Percentiles rank a stretch among this genome's conserved stretches.
phyloP scores from a whole-genome alignment of 2,888 invertebrate species.

The Cactoblastis cactorum region DNA sequence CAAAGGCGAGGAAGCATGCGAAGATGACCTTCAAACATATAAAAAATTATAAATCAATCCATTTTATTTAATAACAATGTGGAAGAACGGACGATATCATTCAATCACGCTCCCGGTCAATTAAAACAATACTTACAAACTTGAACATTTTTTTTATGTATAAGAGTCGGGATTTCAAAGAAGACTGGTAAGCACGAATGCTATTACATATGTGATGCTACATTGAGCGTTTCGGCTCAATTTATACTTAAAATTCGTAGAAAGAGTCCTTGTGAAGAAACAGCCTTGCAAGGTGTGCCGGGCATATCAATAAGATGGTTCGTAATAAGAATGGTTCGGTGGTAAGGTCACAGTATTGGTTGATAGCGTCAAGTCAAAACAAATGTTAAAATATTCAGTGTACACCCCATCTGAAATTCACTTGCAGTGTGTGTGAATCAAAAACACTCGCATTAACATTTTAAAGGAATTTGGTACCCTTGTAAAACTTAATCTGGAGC shows the following conservation, averaged over 20 bases:
- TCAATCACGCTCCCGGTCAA: too few species aligned
- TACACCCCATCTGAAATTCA: too few species aligned
- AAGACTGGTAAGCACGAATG: constrained; percentile 28
- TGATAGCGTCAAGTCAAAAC: not conserved
- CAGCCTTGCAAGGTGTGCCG: constrained; percentile 36
- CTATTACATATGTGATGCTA: constrained; percentile 31
- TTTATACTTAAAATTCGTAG: constrained; percentile 47
- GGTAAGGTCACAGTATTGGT: not conserved
- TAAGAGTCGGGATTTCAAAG: constrained; percentile 13
- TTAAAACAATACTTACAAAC: constrained; percentile 44
- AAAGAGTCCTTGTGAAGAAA: constrained; percentile 37
- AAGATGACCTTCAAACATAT: constrained; percentile 42
- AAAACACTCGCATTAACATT: too few species aligned
- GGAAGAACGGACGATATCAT: too few species aligned
- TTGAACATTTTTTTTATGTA: constrained; percentile 68
- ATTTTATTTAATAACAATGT: too few species aligned
- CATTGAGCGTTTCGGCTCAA: constrained; percentile 22
- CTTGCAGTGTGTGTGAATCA: too few species aligned
- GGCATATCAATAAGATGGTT: constrained; percentile 36
- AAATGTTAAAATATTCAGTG: too few species aligned
- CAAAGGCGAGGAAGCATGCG: constrained; percentile 54
- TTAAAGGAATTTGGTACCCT: too few species aligned
- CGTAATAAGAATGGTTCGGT: too few species aligned
- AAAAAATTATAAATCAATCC: too few species aligned
- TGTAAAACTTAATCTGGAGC: too few species aligned